These are phyloP conservation scores for Diglossa cyanea DNA, from an alignment of 2,797 vertebrate genomes.

Conservation along the genomic window DNA sequence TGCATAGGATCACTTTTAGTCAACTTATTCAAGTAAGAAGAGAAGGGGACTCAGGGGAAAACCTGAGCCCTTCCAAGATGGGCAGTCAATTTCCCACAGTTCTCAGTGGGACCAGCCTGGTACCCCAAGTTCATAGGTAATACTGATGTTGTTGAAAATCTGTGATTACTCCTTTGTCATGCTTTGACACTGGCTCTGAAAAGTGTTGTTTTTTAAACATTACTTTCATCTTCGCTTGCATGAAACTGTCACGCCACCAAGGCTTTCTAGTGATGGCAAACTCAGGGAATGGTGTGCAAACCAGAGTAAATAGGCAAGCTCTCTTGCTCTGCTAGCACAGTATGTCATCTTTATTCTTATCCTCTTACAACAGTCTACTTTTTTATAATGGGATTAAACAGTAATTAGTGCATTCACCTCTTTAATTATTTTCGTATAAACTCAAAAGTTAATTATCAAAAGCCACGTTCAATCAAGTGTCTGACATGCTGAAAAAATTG, in stretches of 20 bases:
- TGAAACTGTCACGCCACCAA: neutral
- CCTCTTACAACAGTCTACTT: neutral
- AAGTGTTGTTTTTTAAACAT: neutral
- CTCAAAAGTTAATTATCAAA: neutral
- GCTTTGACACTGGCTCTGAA: neutral
- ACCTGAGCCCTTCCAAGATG: neutral
- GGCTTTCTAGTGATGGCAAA: neutral
- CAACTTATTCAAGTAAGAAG: neutral
- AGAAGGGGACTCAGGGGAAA: neutral
- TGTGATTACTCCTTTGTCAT: neutral
- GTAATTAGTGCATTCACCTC: neutral
- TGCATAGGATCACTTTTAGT: neutral
- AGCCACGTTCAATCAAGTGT: neutral
- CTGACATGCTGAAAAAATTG: neutral
- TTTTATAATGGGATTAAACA: neutral
- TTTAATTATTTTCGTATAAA: conserved; percentile 6
- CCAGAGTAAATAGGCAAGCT: neutral
- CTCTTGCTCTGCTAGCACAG: neutral
- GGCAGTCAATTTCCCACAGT: neutral
- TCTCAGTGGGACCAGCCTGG: neutral
- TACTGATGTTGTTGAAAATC: neutral
- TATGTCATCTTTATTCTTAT: neutral
- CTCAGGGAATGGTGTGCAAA: neutral
- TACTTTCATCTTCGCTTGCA: neutral
- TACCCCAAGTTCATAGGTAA: rapidly evolving